Evolutionary conservation across 2,797 vertebrate species (phyloP), one percentile per base, ranked within the genome.

Genomic region (Taeniopygia guttata): DNA sequence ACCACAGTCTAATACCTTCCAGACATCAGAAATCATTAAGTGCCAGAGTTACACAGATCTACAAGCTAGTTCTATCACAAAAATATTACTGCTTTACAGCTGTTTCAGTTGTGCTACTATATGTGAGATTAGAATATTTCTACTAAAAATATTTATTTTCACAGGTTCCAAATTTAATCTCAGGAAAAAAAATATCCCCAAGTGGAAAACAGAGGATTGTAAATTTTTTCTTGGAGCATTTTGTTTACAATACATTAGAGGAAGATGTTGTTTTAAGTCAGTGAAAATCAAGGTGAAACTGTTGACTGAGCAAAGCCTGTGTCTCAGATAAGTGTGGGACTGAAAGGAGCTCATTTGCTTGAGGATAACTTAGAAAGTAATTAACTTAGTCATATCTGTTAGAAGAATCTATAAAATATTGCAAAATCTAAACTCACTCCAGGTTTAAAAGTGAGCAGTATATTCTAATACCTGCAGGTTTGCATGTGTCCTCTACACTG

Each of bases 11-110:
- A 95, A 97, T 96, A 96, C 93, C 90, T 97, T 94, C 70, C 93
- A 97, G 95, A 96, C 82, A 96, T 90, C 73, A 95, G 80, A 94
- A 96, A 96, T 93, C 94, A 93, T 96, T 96, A 93, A 63, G 36
- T 88, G n/a, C 91, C 48, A 78, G 75, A 87, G 75, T 96, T 95
- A 83, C 54, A 52, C 13, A 95, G 70, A 85, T 67, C 46, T 87
- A 69, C 67, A 94, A 87, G 83, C 55, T 82, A 86, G 81, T 92
- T 89, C 94, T 84, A 87, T 88, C 77, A 81, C 76, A 80, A 94
- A 96, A 94, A 87, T 91, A 59, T 79, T 91, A 81, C 83, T 88
- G 77, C 66, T 95, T 94, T 94, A 87, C 42, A 80, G 23, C 26
- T 83, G 59, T 88, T 93, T 86, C 92, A 75, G 29, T 87, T 92